phyloP scores from a whole-genome alignment of 2,797 vertebrate species.

The Leptatherina wallacei region DNA sequence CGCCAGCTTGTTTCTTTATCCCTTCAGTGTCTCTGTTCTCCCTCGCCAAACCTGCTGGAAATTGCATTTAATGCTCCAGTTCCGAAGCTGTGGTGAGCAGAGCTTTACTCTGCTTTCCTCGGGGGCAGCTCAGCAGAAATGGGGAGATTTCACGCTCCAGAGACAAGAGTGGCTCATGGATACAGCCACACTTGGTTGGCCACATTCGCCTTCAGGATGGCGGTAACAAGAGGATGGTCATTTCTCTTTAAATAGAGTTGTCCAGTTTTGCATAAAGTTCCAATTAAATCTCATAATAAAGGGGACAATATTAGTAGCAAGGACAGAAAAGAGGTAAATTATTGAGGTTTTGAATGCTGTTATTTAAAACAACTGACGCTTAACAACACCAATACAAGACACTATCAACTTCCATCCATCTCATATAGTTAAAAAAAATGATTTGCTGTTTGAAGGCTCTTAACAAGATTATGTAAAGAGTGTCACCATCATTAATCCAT shows the following conservation, averaged over 20 bases:
- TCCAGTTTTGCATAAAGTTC: conserved; percentile 26
- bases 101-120: conserved; percentile 58
- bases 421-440: not conserved
- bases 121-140: conserved; percentile 64
- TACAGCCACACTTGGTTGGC: conserved; percentile 57
- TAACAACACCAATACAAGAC: not conserved
- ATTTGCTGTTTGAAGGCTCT: not conserved
- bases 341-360: not conserved
- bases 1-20: conserved; percentile 51
- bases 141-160: conserved; percentile 72
- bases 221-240: conserved; percentile 23
- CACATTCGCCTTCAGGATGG: conserved; percentile 50
- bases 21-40: conserved; percentile 37
- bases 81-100: conserved; percentile 57
- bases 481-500: not conserved
- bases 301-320: not conserved
- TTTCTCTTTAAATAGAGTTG: conserved; percentile 48
- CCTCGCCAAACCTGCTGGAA: conserved; percentile 70
- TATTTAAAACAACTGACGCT: too few relatives aligned
- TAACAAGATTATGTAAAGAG: not conserved
- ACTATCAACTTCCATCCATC: not conserved
- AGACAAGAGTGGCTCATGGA: conserved; percentile 61
- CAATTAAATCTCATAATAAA: conserved; percentile 41
- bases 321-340: conserved; percentile 21
- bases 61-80: conserved; percentile 83